These are phyloP conservation scores for Diadegma fenestrale DNA, from an alignment of 2,888 invertebrate genomes.

Conservation along the genomic window DNA sequence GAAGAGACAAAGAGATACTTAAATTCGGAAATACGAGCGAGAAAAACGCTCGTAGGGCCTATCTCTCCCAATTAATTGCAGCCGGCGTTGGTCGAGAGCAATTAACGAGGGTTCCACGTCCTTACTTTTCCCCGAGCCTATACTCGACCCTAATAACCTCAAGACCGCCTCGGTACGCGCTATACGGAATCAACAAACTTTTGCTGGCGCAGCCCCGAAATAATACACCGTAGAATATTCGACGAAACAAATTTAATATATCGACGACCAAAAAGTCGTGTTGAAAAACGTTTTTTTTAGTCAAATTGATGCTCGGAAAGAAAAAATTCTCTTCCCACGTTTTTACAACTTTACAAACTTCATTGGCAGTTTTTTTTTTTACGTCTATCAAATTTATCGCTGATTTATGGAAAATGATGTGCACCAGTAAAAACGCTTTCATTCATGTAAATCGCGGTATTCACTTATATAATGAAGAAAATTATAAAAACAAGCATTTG, in stretches of 20 bases:
- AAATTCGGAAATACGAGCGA: neutral
- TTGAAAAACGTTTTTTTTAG: neutral
- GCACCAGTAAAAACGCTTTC: neutral
- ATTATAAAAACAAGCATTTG: conserved; percentile 8
- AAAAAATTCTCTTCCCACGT: conserved; percentile 6
- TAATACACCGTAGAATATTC: neutral
- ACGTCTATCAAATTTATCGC: neutral
- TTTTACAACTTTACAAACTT: neutral
- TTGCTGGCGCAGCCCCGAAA: conserved; percentile 11
- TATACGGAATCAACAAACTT: conserved; percentile 29
- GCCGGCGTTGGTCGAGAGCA: conserved; percentile 63
- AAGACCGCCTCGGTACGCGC: conserved; percentile 13
- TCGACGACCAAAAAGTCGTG: neutral
- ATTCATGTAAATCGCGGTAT: neutral
- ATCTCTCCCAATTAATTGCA: conserved; percentile 65
- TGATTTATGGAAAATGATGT: conserved; percentile 3
- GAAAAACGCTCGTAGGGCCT: conserved; percentile 36
- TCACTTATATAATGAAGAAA: neutral
- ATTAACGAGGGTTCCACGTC: conserved; percentile 59
- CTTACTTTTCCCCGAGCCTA: conserved; percentile 31
- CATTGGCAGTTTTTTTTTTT: neutral
- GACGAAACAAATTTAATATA: conserved; percentile 6
- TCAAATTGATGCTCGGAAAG: neutral
- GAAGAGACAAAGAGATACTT: conserved; percentile 15
- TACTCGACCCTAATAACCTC: conserved; percentile 50